phyloP scores from a whole-genome alignment of 2,113 vertebrate genomes.

The Podarcis cretensis region DNA sequence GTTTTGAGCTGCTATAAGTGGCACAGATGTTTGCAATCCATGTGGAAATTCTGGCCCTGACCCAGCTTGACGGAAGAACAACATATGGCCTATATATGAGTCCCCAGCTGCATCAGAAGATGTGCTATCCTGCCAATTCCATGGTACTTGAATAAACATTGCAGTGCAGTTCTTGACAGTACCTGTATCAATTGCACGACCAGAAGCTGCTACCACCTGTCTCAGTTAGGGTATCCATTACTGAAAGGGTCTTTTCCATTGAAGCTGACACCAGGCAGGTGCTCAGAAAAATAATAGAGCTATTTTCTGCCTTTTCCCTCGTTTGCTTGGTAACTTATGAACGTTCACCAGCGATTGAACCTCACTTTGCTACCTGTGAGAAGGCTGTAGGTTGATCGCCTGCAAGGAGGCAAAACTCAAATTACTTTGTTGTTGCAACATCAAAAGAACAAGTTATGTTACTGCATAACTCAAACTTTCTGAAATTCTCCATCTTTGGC shows the following conservation, averaged over 20 bases:
- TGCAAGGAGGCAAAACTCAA: neutral
- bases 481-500: neutral
- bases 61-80: neutral
- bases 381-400: neutral
- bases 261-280: neutral
- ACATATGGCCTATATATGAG: neutral
- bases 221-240: neutral
- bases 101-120: neutral
- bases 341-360: neutral
- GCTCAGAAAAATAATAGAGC: neutral
- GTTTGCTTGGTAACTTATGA: neutral
- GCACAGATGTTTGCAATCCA: neutral
- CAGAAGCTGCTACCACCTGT: neutral
- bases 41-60: neutral
- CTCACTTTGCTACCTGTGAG: neutral
- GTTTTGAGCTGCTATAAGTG: neutral
- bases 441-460: neutral
- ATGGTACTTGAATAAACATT: neutral
- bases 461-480: neutral
- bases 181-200: neutral
- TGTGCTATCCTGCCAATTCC: neutral
- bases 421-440: neutral
- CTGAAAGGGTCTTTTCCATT: neutral
- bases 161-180: neutral
- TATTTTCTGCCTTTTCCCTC: neutral